Conservation (phyloP, 1,140 invertebrate species). For the Wiebesia pumilae region DNA sequence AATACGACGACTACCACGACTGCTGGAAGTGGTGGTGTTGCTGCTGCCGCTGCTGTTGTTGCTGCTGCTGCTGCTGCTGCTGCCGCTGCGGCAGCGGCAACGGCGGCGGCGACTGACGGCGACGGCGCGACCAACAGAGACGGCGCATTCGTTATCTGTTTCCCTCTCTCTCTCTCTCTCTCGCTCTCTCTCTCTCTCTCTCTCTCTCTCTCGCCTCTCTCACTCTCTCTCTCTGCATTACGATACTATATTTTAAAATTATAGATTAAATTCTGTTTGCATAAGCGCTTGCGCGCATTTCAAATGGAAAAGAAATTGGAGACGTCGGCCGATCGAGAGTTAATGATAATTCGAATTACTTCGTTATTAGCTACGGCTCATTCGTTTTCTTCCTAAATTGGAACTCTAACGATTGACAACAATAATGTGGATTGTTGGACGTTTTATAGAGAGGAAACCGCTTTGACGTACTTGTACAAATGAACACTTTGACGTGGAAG, state of each 20-base stretch:
- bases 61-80: background rate
- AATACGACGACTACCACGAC: background rate
- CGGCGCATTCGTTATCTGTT: slow-evolving; percentile 4
- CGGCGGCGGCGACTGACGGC: background rate
- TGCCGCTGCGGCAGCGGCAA: background rate
- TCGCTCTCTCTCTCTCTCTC: background rate
- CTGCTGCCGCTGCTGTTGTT: background rate
- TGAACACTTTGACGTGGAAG: too few species aligned
- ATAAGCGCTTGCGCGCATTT: background rate
- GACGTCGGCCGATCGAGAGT: too few species aligned
- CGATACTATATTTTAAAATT: background rate
- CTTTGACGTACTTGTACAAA: too few species aligned
- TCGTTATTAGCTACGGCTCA: too few species aligned
- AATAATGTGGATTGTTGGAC: too few species aligned
- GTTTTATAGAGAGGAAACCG: too few species aligned
- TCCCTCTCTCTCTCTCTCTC: background rate
- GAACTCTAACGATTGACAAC: too few species aligned
- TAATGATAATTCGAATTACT: too few species aligned
- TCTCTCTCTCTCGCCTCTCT: too few species aligned
- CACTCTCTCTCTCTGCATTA: background rate
- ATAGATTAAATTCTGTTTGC: background rate
- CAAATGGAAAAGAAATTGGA: background rate
- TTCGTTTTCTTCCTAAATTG: too few species aligned
- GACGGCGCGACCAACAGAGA: background rate
- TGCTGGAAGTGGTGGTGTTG: background rate